Conservation (phyloP, 1,140 invertebrate genomes). For the Drosophila bifasciata region DNA sequence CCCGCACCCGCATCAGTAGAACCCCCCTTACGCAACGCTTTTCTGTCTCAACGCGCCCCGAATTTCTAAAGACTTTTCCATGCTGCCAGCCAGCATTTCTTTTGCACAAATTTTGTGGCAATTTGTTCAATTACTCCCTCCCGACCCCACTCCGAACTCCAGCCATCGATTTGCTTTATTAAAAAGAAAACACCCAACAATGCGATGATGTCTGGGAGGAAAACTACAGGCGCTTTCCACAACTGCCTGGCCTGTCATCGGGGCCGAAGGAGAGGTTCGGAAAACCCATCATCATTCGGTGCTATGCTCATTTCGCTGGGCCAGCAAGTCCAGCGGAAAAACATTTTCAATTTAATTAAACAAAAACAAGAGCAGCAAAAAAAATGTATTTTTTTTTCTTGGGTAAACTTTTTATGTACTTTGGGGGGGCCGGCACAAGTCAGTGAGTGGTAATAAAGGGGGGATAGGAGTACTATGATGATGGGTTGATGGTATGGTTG, state of each 20-base stretch:
- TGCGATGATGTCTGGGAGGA: constrained; percentile 4
- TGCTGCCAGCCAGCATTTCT: constrained; percentile 24
- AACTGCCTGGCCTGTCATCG: constrained; percentile 1
- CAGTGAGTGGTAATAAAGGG: neutral
- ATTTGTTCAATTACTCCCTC: constrained; percentile 75
- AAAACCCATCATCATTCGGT: constrained; percentile 33
- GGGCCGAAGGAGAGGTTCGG: too few relatives aligned
- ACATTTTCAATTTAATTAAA: constrained; percentile 81
- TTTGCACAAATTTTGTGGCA: constrained; percentile 47
- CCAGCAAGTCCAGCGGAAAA: constrained; percentile 60
- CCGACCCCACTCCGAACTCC: constrained; percentile 20
- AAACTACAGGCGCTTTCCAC: constrained; percentile 19
- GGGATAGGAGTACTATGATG: too few relatives aligned
- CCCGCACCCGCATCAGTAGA: too few relatives aligned
- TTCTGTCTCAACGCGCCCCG: constrained; percentile 39
- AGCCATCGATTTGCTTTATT: constrained; percentile 75
- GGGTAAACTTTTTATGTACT: constrained; percentile 35
- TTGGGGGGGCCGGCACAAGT: neutral
- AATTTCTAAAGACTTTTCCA: constrained; percentile 65
- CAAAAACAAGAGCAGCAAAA: constrained; percentile 44
- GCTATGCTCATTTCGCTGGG: constrained; percentile 22
- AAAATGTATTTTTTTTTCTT: constrained; percentile 39
- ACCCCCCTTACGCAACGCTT: constrained; percentile 11
- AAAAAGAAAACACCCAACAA: constrained; percentile 45
- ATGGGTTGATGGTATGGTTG: constrained; percentile 24